phyloP scores from a whole-genome alignment of 2,797 vertebrate species.

The Holocentrus rufus region DNA sequence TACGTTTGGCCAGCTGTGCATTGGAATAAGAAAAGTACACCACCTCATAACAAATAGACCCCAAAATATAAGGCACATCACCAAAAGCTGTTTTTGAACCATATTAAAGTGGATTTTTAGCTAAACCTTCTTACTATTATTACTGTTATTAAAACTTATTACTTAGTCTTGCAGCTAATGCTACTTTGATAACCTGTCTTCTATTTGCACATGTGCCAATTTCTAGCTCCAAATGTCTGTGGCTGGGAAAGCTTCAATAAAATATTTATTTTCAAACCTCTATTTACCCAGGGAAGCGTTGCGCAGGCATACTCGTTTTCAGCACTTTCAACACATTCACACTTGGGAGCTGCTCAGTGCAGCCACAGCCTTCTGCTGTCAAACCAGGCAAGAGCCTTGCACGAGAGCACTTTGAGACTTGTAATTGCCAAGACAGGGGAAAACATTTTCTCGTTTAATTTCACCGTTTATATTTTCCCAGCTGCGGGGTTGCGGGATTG shows the following conservation, averaged over 20 bases:
- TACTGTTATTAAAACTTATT: no score
- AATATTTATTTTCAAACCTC: background rate
- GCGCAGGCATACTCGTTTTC: background rate
- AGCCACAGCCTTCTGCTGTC: background rate
- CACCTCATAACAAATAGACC: no score
- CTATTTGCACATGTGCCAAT: background rate
- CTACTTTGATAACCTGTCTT: background rate
- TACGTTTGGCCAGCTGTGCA: no score
- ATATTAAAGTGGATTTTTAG: conserved; percentile 9
- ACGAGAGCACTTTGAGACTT: background rate
- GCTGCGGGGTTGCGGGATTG: background rate
- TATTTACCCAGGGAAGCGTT: background rate
- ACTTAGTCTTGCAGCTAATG: background rate
- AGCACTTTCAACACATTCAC: conserved; percentile 21
- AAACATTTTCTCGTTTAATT: background rate
- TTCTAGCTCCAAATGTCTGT: background rate
- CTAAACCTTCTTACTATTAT: no score
- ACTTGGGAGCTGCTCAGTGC: conserved; percentile 8
- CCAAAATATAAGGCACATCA: no score
- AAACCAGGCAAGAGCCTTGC: conserved; percentile 15
- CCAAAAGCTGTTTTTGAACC: no score
- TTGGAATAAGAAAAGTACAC: no score
- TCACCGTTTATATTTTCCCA: conserved; percentile 1
- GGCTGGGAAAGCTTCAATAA: background rate
- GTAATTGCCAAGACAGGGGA: background rate